Conservation (phyloP, 1,140 invertebrate genomes). For the Matsumurasca onukii region DNA sequence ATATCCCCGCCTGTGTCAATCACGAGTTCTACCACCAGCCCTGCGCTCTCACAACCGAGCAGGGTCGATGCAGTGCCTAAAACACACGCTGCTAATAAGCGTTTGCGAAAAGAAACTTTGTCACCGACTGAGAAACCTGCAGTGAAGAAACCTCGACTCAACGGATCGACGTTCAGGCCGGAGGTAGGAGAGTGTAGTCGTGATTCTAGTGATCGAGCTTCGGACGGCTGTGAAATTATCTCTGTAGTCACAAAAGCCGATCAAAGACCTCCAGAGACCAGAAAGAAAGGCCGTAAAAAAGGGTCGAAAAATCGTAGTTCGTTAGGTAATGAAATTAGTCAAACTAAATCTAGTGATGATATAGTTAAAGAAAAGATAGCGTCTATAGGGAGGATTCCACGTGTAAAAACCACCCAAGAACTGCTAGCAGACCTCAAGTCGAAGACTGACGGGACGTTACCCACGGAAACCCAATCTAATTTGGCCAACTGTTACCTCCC, state of each 20-base stretch:
- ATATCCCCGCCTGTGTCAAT: slow-evolving; percentile 40
- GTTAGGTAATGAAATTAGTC: slow-evolving; percentile 35
- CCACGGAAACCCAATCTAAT: slow-evolving; percentile 39
- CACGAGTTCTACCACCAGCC: slow-evolving; percentile 39
- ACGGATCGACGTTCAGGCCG: slow-evolving; percentile 46
- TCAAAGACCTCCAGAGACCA: slow-evolving; percentile 47
- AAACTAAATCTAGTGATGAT: slow-evolving; percentile 49
- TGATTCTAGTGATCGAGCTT: slow-evolving; percentile 33
- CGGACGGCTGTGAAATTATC: slow-evolving; percentile 31
- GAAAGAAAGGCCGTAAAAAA: slow-evolving; percentile 68
- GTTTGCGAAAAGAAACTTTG: slow-evolving; percentile 57
- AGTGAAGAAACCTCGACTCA: slow-evolving; percentile 48
- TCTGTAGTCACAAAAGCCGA: slow-evolving; percentile 28
- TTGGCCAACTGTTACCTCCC: slow-evolving; percentile 47
- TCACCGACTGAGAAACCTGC: slow-evolving; percentile 39
- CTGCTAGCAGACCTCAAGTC: slow-evolving; percentile 75
- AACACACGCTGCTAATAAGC: slow-evolving; percentile 62
- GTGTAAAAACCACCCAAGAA: slow-evolving; percentile 84
- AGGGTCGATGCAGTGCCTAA: slow-evolving; percentile 53
- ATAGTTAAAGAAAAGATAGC: slow-evolving; percentile 65
- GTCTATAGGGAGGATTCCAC: slow-evolving; percentile 61
- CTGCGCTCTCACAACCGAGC: slow-evolving; percentile 33
- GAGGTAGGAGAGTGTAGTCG: slow-evolving; percentile 34
- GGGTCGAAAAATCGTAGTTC: slow-evolving; percentile 58
- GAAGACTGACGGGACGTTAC: slow-evolving; percentile 45